A percentile compares a stretch with the other conserved stretches of the same genome.
These are phyloP conservation scores for Phyllotreta striolata DNA, from an alignment of 2,888 invertebrate species.

Conservation along the genomic window DNA sequence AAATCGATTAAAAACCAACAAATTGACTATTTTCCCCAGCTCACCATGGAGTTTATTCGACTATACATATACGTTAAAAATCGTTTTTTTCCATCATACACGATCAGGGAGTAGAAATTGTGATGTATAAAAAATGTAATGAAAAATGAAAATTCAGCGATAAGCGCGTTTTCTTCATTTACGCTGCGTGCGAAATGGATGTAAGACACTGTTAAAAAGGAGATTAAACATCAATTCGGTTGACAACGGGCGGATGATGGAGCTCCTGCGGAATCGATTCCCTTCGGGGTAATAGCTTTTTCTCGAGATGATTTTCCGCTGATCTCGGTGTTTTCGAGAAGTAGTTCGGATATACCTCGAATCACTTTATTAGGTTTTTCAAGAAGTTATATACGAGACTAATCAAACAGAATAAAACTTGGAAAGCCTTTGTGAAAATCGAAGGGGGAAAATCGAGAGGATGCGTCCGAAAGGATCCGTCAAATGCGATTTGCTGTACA, in stretches of 20 bases:
- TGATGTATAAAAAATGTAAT: too few relatives aligned
- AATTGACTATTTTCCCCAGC: too few relatives aligned
- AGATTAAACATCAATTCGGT: slow-evolving; percentile 26
- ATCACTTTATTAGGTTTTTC: slow-evolving; percentile 22
- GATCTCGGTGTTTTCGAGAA: slow-evolving; percentile 21
- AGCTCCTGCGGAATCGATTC: slow-evolving; percentile 26
- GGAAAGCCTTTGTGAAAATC: slow-evolving; percentile 17
- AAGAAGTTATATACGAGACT: slow-evolving; percentile 19
- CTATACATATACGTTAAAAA: too few relatives aligned
- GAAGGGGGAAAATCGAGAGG: slow-evolving; percentile 9
- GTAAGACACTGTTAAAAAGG: slow-evolving; percentile 10
- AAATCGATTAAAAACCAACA: too few relatives aligned
- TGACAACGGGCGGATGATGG: slow-evolving; percentile 25
- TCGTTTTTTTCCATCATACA: too few relatives aligned
- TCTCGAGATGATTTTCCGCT: slow-evolving; percentile 22
- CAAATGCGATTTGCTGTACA: background rate
- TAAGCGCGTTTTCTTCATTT: background rate
- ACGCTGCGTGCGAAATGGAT: background rate
- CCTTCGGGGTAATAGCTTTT: slow-evolving; percentile 22
- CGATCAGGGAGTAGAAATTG: too few relatives aligned
- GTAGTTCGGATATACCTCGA: slow-evolving; percentile 18
- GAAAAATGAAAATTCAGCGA: slow-evolving; percentile 6
- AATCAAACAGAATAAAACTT: slow-evolving; percentile 29
- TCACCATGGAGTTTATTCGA: too few relatives aligned
- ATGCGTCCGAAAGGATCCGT: background rate